phyloP scores from a whole-genome alignment of 2,797 vertebrate species.

The Smutsia gigantea region DNA sequence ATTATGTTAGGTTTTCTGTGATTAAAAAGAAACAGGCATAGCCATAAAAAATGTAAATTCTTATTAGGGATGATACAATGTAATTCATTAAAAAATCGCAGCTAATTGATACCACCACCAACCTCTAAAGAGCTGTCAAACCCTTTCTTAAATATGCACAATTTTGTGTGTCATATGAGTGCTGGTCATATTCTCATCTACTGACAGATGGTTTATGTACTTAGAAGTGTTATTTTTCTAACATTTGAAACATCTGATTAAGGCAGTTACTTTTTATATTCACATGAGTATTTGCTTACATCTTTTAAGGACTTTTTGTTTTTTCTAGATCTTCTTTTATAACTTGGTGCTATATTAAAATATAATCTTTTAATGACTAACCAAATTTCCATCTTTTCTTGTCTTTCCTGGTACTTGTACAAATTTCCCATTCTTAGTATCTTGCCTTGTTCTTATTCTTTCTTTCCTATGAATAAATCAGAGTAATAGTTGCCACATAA shows the following conservation, averaged over 20 bases:
- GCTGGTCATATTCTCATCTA: constrained; percentile 49
- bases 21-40: constrained; percentile 15
- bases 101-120: neutral
- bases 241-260: constrained; percentile 52
- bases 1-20: constrained; percentile 7
- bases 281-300: constrained; percentile 6
- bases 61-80: neutral
- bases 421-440: neutral
- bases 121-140: constrained; percentile 44
- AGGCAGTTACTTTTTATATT: constrained; percentile 41
- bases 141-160: constrained; percentile 27
- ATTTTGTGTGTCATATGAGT: constrained; percentile 38
- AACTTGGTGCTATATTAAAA: neutral
- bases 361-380: constrained; percentile 32
- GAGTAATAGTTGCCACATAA: neutral
- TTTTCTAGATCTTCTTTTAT: constrained; percentile 43
- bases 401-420: constrained; percentile 11
- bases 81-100: constrained; percentile 34
- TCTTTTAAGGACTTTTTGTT: constrained; percentile 11
- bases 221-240: constrained; percentile 64
- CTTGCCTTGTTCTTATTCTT: constrained; percentile 26
- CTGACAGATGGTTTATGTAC: constrained; percentile 63
- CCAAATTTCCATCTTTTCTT: constrained; percentile 22
- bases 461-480: neutral
- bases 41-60: neutral